phyloP scores from a whole-genome alignment of 2,113 vertebrate genomes.

The Hydropotes inermis region DNA sequence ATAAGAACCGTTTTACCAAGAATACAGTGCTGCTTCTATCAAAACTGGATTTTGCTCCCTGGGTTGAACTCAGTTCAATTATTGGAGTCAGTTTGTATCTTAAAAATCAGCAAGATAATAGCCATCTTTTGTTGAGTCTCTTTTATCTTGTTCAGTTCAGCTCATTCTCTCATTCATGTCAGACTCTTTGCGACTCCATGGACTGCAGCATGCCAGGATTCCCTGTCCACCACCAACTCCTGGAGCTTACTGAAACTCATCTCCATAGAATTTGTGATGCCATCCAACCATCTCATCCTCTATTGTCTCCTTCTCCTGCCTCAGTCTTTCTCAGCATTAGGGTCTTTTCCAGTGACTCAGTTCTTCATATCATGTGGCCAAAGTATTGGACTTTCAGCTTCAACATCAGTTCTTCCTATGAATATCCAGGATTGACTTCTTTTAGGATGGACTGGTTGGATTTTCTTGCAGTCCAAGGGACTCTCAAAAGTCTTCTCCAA shows the following conservation, averaged over 20 bases:
- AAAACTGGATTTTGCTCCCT: not conserved
- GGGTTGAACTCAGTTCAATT: not conserved
- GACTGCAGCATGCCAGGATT: not conserved
- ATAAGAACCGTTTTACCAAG: not conserved
- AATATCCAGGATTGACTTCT: not conserved
- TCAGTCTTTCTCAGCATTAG: not conserved
- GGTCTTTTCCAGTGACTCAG: not conserved
- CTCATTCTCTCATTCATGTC: not conserved
- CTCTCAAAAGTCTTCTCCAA: not conserved
- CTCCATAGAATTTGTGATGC: not conserved
- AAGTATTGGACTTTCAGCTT: not conserved
- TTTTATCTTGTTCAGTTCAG: not conserved
- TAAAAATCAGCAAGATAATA: not conserved
- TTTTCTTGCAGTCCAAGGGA: not conserved
- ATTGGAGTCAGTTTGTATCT: not conserved
- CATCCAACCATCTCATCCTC: not conserved
- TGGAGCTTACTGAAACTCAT: not conserved
- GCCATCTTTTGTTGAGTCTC: not conserved
- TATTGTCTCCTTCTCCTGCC: not conserved
- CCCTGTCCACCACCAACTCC: not conserved
- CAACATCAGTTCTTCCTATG: not conserved
- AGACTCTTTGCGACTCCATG: fast-evolving
- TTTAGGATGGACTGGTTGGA: not conserved
- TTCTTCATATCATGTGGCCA: not conserved
- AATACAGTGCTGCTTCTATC: not conserved